Evolutionary conservation across 2,797 vertebrate species (phyloP).

Genomic region (Thaleichthys pacificus): DNA sequence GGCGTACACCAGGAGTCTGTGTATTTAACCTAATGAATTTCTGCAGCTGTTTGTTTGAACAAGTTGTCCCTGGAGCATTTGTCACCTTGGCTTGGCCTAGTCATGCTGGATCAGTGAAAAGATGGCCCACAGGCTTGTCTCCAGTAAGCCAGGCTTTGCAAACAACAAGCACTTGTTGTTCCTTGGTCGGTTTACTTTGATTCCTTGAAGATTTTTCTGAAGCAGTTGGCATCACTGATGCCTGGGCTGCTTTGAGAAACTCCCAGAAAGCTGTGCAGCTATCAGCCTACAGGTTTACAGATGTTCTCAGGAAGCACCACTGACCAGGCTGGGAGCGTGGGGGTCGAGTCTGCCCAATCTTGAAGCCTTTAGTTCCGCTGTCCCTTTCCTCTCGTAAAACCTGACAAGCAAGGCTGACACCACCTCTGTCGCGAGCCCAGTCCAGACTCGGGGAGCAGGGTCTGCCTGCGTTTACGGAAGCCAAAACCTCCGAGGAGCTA

Average conservation of each 20-base stretch:
- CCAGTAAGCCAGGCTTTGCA: too few species aligned
- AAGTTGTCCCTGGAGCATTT: conserved; percentile 8
- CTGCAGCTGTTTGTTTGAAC: conserved; percentile 17
- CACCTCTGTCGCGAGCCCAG: background rate
- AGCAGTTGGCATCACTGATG: background rate
- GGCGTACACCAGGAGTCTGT: conserved; percentile 1
- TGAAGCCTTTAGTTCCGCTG: background rate
- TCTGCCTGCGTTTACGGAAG: background rate
- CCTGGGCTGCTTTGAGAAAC: too few species aligned
- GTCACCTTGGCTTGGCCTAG: background rate
- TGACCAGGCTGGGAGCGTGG: background rate
- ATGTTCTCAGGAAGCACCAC: background rate
- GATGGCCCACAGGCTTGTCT: background rate
- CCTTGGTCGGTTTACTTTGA: background rate
- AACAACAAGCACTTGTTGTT: too few species aligned
- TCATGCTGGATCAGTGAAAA: conserved; percentile 1
- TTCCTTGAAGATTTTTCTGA: background rate
- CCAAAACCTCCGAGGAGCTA: background rate
- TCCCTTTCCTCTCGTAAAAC: background rate
- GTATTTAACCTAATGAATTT: conserved; percentile 18
- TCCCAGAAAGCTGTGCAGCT: too few species aligned
- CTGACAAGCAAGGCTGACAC: too few species aligned
- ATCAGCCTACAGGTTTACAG: background rate
- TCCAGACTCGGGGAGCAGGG: background rate
- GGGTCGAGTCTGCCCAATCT: background rate